Base-by-base conservation (phyloP, 2,113 vertebrate species). In the Brienomyrus brachyistius region DNA sequence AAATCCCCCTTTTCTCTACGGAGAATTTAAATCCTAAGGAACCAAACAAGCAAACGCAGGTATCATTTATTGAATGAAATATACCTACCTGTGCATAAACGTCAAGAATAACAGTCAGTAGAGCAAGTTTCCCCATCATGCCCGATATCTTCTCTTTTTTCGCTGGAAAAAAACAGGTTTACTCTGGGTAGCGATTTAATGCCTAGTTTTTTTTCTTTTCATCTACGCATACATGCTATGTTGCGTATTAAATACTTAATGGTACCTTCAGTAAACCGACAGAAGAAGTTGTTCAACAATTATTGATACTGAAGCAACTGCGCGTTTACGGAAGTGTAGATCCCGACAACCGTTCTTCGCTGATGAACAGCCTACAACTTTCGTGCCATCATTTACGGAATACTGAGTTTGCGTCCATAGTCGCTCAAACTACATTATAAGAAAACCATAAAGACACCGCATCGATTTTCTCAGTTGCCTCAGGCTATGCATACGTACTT, bases 61-160 rank as follows among this genome's bases (percentile, higher is more conserved):
- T 70, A 50, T 15, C 21, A 77, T 27, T 15, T 10, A 21, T 21
- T 17, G 19, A 82, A 48, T 5, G 10, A 54, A 19, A 6, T 54
- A 5, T 35, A 35, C 88, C 51, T 74, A 89, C 88, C 88, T 89
- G 88, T 52, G 27, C 66, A 35, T 89, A 89, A 89, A 89, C 47
- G 15, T 89, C 88, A 35, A 89, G 47, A 21, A 89, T 80, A 89
- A 89, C 27, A 4, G 70, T 80, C 70, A 89, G 66, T 52, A 89
- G 48, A 52, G 48, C 70, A 82, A 89, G n/a, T 31, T 82, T 50
- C 70, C 70, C 43, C 88, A 80, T 82, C 35, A 51, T 80, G 13
- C 27, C 48, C 9, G 23, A 40, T 40, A 52, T 80, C n/a, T 66
- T 62, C 8, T 62, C 59, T 13, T 27, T 59, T 11, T 31, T 56